phyloP scores from a whole-genome alignment of 2,888 invertebrate genomes.

The Steromphala cineraria region DNA sequence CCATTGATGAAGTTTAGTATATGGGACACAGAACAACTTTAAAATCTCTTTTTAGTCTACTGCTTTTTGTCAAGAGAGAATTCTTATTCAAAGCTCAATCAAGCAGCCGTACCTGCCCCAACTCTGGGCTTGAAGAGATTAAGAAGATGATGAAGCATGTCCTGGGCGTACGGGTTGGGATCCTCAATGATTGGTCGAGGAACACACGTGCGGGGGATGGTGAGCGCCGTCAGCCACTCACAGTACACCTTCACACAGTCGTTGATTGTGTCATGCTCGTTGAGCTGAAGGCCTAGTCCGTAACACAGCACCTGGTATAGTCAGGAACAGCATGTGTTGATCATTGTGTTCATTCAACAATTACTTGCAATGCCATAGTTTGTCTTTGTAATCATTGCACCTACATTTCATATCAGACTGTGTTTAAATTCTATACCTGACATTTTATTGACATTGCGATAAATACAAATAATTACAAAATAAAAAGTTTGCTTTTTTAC shows the following conservation, averaged over 20 bases:
- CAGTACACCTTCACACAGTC: conserved; percentile 98
- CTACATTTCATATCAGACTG: too few species aligned
- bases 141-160: conserved; percentile 93
- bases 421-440: too few species aligned
- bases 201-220: conserved; percentile 88
- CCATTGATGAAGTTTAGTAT: too few species aligned
- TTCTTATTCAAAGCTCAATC: too few species aligned
- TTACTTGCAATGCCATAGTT: not conserved
- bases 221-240: conserved; percentile 94
- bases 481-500: too few species aligned
- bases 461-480: too few species aligned
- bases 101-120: conserved; percentile 85
- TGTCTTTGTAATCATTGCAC: too few species aligned
- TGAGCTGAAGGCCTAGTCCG: conserved; percentile 90
- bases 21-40: too few species aligned
- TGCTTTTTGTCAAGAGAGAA: too few species aligned
- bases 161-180: conserved; percentile 91
- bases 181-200: conserved; percentile 92
- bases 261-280: conserved; percentile 94
- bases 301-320: conserved; percentile 88
- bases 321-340: not conserved
- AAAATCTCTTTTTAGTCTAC: too few species aligned
- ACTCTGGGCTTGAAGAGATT: conserved; percentile 95
- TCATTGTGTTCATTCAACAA: not conserved
- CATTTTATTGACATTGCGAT: too few species aligned